These are phyloP conservation scores for Circaetus cinerascens DNA, from an alignment of 2,113 vertebrate species.

Conservation along the genomic window DNA sequence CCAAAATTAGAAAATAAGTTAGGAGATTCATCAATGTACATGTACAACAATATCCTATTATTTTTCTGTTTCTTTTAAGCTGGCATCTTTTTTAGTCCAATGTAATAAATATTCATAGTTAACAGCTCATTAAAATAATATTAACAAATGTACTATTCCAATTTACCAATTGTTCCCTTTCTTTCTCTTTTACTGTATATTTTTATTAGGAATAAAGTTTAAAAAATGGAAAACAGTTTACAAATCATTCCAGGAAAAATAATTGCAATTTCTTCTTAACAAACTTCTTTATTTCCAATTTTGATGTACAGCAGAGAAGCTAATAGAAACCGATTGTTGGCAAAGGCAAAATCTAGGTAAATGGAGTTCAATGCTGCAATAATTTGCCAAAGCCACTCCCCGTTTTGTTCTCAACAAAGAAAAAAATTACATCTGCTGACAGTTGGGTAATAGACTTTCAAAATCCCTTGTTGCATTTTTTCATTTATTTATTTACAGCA, in stretches of 20 bases:
- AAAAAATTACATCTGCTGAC: background rate
- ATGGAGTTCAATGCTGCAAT: background rate
- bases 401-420: background rate
- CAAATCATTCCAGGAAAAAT: background rate
- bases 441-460: background rate
- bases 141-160: background rate
- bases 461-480: background rate
- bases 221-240: background rate
- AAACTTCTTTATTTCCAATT: background rate
- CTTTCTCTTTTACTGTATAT: background rate
- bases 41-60: background rate
- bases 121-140: background rate
- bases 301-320: background rate
- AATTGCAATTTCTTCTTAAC: fast-evolving
- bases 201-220: background rate
- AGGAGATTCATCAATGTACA: background rate
- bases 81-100: background rate
- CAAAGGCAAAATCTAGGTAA: background rate
- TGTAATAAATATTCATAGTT: background rate
- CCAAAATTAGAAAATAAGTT: background rate
- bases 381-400: background rate
- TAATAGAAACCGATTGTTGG: background rate
- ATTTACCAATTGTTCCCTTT: background rate
- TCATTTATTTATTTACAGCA: background rate
- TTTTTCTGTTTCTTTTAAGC: background rate